Base-by-base conservation (phyloP, 1,140 invertebrate genomes). In the Lineus longissimus region DNA sequence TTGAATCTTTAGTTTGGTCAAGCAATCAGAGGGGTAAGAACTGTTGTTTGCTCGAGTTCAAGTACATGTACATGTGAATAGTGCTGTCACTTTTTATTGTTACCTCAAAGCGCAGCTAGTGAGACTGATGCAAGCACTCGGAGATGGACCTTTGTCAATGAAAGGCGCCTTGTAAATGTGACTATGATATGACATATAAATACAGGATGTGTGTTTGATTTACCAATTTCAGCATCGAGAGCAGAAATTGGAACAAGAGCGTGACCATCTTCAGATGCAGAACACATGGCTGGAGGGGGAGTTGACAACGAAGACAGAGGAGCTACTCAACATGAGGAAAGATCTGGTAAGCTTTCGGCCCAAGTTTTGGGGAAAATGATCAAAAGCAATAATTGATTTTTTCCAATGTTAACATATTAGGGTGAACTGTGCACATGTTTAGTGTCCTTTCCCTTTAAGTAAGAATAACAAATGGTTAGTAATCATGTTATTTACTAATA, bases 191-290 rank as follows among this genome's bases (percentile, higher is more conserved):
- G n/a, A n/a, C n/a, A n/a, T n/a, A n/a, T n/a, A n/a, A n/a, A n/a
- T n/a, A n/a, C n/a, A n/a, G n/a, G n/a, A n/a, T n/a, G n/a, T n/a
- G n/a, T n/a, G n/a, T n/a, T n/a, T n/a, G n/a, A n/a, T n/a, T n/a
- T n/a, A n/a, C n/a, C 64, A 67, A 40, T 66, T 77, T 29, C 61
- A 81, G 74, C 77, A 74, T 59, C 60, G 89, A 79, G 91, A 93
- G 80, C 90, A 90, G 73, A 83, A 89, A n/a, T 81, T 94, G 51
- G 89, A 93, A 69, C 88, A 91, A 78, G 92, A 95, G 80, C 86
- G 86, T 65, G 79, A 83, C 13, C 84, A 93, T 59, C 74, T 93
- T 23, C 85, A 87, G 66, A 88, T 89, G 69, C 90, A 94, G 83
- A 88, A 93, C 65, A 83, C 87, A 65, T 84, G 86, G 63, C 79